Conservation (phyloP, 2,113 vertebrate genomes). For the Rhegmatorhina hoffmannsi region DNA sequence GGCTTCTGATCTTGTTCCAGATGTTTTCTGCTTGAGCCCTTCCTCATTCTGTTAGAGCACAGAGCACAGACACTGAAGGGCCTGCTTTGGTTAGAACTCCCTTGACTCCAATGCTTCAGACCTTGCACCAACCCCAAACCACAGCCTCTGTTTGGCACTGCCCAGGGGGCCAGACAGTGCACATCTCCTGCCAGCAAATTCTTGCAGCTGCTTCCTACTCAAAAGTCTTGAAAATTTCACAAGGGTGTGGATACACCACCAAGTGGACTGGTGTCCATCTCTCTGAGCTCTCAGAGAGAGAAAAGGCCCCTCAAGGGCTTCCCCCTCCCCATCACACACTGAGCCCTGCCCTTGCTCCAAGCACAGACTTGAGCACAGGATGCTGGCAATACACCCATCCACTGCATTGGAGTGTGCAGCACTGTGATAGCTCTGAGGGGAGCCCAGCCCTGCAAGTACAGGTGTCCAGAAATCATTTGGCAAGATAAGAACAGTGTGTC, state of each 20-base stretch:
- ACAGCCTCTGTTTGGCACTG: neutral
- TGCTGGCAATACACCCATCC: fast-evolving
- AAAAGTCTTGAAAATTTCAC: neutral
- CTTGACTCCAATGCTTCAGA: neutral
- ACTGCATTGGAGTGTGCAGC: fast-evolving
- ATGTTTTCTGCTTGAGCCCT: neutral
- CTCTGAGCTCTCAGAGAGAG: neutral
- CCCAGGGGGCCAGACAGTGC: neutral
- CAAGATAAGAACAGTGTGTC: neutral
- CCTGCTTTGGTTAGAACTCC: neutral
- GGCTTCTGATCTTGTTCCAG: conserved; percentile 26
- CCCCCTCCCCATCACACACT: neutral
- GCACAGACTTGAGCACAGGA: neutral
- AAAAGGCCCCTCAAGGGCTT: neutral
- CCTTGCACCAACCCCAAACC: neutral
- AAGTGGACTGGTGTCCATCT: neutral
- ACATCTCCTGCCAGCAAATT: neutral
- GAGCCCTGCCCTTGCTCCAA: neutral
- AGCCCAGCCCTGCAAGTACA: neutral
- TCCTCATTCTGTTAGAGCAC: neutral
- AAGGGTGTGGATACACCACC: fast-evolving
- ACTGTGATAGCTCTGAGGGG: neutral
- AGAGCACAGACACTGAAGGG: neutral
- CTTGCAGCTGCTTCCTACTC: neutral
- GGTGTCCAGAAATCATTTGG: conserved; percentile 1